A percentile compares a stretch with the other conserved stretches of the same genome.
These are phyloP conservation scores for Lycodopsis pacificus DNA, from an alignment of 2,797 vertebrate genomes.

Conservation along the genomic window DNA sequence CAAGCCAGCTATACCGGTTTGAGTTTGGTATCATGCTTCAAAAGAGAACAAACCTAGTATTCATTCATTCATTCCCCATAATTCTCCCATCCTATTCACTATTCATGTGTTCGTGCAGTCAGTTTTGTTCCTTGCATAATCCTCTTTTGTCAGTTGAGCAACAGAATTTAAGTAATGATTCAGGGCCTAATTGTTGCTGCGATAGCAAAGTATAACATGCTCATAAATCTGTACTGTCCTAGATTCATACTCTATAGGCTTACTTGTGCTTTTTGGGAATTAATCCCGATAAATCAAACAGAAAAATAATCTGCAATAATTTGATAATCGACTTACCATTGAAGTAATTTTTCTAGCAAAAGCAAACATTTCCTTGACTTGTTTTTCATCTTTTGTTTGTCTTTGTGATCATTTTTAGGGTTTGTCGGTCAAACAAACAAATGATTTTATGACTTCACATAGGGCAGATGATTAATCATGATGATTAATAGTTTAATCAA, in stretches of 20 bases:
- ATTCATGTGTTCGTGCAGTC: background rate
- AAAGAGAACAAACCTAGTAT: background rate
- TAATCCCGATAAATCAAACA: background rate
- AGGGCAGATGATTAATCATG: too few species aligned
- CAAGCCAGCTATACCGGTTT: background rate
- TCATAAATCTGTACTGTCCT: background rate
- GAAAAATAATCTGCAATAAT: background rate
- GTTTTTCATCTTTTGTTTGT: background rate
- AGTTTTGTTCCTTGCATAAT: background rate
- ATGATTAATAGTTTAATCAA: too few species aligned
- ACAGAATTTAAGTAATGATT: background rate
- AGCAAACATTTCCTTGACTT: background rate
- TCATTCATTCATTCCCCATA: background rate
- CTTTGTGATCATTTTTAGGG: background rate
- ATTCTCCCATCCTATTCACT: background rate
- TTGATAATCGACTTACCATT: background rate
- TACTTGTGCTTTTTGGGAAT: background rate
- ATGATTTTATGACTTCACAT: background rate
- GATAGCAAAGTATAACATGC: background rate
- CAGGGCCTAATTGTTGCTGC: background rate
- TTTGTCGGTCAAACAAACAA: too few species aligned
- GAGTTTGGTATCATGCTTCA: background rate
- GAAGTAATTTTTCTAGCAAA: background rate
- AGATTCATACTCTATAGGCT: background rate
- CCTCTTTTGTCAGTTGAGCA: background rate